Percentiles rank a stretch among this genome's conserved stretches.
Conservation (phyloP, 2,113 vertebrate species). For the Xyrauchen texanus region DNA sequence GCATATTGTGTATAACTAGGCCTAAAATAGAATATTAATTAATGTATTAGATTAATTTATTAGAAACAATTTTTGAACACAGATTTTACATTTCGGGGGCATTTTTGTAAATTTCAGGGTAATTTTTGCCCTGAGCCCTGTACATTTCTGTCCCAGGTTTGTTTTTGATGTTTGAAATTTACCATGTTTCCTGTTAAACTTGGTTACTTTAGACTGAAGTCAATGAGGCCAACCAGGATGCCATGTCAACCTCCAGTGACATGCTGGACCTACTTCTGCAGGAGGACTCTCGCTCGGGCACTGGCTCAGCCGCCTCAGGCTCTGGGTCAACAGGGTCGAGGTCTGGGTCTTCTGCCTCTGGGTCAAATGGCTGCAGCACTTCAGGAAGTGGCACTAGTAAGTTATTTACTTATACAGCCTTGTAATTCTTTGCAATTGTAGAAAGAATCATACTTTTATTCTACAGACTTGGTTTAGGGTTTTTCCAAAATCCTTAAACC, state of each 20-base stretch:
- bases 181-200: background rate
- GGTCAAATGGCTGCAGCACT: slow-evolving; percentile 81
- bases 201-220: slow-evolving; percentile 68
- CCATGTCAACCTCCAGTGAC: slow-evolving; percentile 86
- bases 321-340: slow-evolving; percentile 69
- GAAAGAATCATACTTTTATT: no score
- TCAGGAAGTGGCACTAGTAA: slow-evolving; percentile 84
- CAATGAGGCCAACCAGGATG: slow-evolving; percentile 85
- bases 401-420: slow-evolving; percentile 47
- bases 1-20: no score
- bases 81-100: background rate
- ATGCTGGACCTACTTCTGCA: slow-evolving; percentile 84
- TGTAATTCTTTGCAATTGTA: background rate
- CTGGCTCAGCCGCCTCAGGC: slow-evolving; percentile 77
- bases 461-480: no score
- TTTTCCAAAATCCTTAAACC: no score
- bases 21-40: no score
- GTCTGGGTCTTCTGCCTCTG: slow-evolving; percentile 74
- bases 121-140: no score
- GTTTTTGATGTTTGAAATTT: background rate
- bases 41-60: no score
- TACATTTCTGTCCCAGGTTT: no score
- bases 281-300: slow-evolving; percentile 85
- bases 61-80: no score
- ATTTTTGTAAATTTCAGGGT: background rate